Evolutionary conservation across 2,113 vertebrate species (phyloP), one percentile per base, ranked within the genome.

Genomic region (Gobio gobio): DNA sequence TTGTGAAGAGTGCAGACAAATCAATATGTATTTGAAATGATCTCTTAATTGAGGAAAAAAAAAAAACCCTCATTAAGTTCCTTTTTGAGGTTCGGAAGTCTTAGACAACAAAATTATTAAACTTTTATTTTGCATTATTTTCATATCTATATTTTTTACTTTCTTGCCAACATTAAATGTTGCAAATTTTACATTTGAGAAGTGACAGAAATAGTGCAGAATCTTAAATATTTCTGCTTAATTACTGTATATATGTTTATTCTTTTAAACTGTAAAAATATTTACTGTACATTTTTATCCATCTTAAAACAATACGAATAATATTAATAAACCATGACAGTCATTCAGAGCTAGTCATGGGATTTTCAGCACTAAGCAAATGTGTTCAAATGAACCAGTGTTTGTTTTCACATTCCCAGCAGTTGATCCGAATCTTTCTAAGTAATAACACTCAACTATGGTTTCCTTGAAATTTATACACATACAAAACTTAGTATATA

Each of bases 21-120:
- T 47, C 43, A 56, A 70, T 49, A 33, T 10, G 47, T 63, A 9
- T 51, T 79, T 74, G 2, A 76, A 83, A 86, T 84, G 22, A 73
- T 54, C 24, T 16, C 58, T 64, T 47, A 26, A 64, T 47, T 64
- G 9, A 80, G 58, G 20, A 47, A 64, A 56, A 36, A 18, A 56
- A 36, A 33, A 8, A 14, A 4, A n/a, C n/a, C n/a, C 29, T 29
- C 29, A 29, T 33, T 1, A 33, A 10, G 29, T 68, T 36, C 16
- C 16, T 2, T 36, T 36, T 68, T 36, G 29, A 66, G 63, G 14
- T 33, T 66, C 6, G 8, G 63, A 66, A 66, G 14, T 16, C 13
- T 66, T 10, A 26, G 47, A 49, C 12, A 7, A 40, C 40, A 40
- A 40, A 29, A 29, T 29, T 29, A 29, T 29, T 29, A 29, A 29